phyloP scores from a whole-genome alignment of 2,888 invertebrate genomes.

The Portevinia maculata region DNA sequence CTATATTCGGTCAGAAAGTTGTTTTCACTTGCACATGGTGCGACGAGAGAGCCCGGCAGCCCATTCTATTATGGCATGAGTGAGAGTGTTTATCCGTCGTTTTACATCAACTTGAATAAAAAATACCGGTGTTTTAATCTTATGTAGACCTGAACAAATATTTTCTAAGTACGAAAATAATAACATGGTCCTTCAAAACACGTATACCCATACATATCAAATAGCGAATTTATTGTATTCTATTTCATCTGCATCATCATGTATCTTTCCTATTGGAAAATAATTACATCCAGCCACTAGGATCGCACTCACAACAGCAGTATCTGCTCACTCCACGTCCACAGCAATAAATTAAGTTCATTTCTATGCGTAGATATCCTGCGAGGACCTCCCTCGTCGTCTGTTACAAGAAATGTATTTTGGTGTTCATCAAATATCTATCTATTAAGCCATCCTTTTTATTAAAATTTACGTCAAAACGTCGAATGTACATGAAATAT shows the following conservation, averaged over 20 bases:
- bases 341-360: conserved; percentile 63
- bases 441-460: conserved; percentile 71
- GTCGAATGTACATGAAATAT: conserved; percentile 60
- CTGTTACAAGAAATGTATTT: conserved; percentile 53
- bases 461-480: conserved; percentile 72
- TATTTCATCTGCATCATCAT: conserved; percentile 13
- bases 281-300: conserved; percentile 43
- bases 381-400: conserved; percentile 45
- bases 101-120: neutral
- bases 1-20: conserved; percentile 48
- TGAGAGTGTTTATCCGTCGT: conserved; percentile 33
- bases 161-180: neutral
- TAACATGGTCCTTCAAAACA: conserved; percentile 5
- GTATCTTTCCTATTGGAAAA: conserved; percentile 25
- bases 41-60: conserved; percentile 25
- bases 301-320: conserved; percentile 17
- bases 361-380: conserved; percentile 31
- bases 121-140: conserved; percentile 22
- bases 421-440: conserved; percentile 54
- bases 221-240: conserved; percentile 44
- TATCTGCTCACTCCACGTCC: conserved; percentile 44
- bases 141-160: neutral
- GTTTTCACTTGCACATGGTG: conserved; percentile 25
- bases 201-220: conserved; percentile 41
- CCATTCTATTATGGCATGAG: conserved; percentile 8